Base-by-base conservation (phyloP, 2,888 invertebrate species). In the Drosophila austrosaltans region DNA sequence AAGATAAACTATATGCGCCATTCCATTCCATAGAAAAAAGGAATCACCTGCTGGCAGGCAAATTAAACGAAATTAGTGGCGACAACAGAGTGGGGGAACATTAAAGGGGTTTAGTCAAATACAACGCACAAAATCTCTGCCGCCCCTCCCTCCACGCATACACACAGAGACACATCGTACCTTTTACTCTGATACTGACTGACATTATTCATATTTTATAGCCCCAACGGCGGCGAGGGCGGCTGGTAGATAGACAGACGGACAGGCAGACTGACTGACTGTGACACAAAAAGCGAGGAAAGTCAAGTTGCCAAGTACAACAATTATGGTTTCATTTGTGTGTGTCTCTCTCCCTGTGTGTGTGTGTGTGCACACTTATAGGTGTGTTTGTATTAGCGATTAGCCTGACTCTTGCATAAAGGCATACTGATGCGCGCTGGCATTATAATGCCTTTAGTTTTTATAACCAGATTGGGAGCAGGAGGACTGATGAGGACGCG, bases 261-360 rank as follows among this genome's bases (percentile, higher is more conserved):
- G 53, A 39, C 36, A 22, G 44, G 0, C 20, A 20, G 44, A 20
- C 44, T 20, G 44, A 44, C 75, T 62, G 75, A 73, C 75, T 69
- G 64, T 61, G 63, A 62, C 72, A 71, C 77, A 74, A 83, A 86
- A 87, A 80, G 70, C 57, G 58, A 39, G 40, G 5, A 70, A 87
- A 88, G 78, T 88, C 87, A 72, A 83, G 70, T 83, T 80, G 81
- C 44, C 84, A 88, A 88, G 76, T 83, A 88, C 87, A 83, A 83
- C 87, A 83, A 83, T 83, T 89, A 83, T 83, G 83, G 89, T 88
- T 81, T 83, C 84, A 83, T 88, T 83, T 83, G 72, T 81, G 53
- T 28, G 8, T 16, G 16, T 16, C 16, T 1, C 16, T 16, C 16
- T 16, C 16, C 16, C 53, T 53, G 77, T 32, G 30, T 53, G 42